A percentile compares a stretch with the other conserved stretches of the same genome.
Conservation (phyloP, 2,113 vertebrate species). For the Rhinogobius similis region DNA sequence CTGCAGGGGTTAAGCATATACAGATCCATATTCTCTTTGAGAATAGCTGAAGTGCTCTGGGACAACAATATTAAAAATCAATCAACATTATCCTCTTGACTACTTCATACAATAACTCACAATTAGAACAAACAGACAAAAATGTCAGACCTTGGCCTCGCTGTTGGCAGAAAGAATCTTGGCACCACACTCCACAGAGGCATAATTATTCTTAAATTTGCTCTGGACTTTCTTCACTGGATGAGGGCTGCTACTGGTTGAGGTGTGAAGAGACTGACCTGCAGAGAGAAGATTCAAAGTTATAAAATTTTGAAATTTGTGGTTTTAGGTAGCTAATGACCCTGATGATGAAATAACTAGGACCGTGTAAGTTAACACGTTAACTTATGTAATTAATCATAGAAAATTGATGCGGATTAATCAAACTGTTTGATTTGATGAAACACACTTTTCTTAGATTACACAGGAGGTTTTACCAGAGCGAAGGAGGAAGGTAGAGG, state of each 20-base stretch:
- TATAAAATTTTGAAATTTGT: not conserved
- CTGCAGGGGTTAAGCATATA: constrained; percentile 99
- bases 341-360: not conserved
- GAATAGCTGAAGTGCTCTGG: constrained; percentile 95
- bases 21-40: constrained; percentile 98
- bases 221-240: constrained; percentile 93
- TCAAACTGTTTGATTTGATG: too few species aligned
- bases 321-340: not conserved
- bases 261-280: constrained; percentile 93
- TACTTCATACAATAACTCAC: not conserved
- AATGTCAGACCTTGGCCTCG: constrained; percentile 91
- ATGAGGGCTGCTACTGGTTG: constrained; percentile 85
- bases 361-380: too few species aligned
- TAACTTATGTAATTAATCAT: too few species aligned
- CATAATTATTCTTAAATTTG: constrained; percentile 97
- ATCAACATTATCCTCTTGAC: not conserved
- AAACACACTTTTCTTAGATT: too few species aligned
- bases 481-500: too few species aligned
- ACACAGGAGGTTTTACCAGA: too few species aligned
- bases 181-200: constrained; percentile 97
- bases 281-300: constrained; percentile 4
- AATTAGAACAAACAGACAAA: not conserved
- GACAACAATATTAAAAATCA: not conserved
- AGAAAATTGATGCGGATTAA: too few species aligned
- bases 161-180: constrained; percentile 96